These are phyloP conservation scores for Philotrypesis tridentata DNA, from an alignment of 1,140 invertebrate genomes.

Conservation along the genomic window DNA sequence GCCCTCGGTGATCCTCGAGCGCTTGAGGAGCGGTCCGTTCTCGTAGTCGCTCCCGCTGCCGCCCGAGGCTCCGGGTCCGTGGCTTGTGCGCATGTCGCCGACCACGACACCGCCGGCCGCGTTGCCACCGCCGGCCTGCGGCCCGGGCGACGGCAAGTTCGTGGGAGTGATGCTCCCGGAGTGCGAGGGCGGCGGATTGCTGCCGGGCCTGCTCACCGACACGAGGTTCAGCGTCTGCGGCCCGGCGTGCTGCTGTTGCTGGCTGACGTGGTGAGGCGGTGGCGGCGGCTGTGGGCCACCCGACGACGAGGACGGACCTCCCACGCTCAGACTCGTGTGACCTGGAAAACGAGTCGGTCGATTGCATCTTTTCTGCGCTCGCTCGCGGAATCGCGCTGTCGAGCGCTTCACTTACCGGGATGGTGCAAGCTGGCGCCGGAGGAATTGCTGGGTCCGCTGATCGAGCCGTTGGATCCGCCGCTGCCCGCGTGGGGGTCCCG, in stretches of 20 bases:
- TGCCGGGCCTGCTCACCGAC: slow-evolving; percentile 66
- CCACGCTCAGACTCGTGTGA: slow-evolving; percentile 66
- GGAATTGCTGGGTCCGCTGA: slow-evolving; percentile 58
- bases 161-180: slow-evolving; percentile 84
- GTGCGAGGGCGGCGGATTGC: slow-evolving; percentile 71
- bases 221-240: slow-evolving; percentile 77
- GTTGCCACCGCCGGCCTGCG: slow-evolving; percentile 61
- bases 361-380: not conserved
- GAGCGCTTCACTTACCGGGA: not conserved
- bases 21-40: slow-evolving; percentile 85
- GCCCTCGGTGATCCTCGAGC: slow-evolving; percentile 85
- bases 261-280: slow-evolving; percentile 67
- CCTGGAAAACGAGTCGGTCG: not conserved
- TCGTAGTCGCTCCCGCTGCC: slow-evolving; percentile 83
- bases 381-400: not conserved
- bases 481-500: slow-evolving; percentile 75
- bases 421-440: slow-evolving; percentile 50
- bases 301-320: slow-evolving; percentile 64
- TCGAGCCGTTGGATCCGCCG: slow-evolving; percentile 60
- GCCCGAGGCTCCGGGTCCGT: slow-evolving; percentile 70
- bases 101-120: slow-evolving; percentile 65
- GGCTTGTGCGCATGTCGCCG: slow-evolving; percentile 70
- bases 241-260: slow-evolving; percentile 69
- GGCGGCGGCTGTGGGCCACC: slow-evolving; percentile 67
- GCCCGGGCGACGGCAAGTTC: slow-evolving; percentile 80